These are phyloP conservation scores for Drosophila tristis DNA, from an alignment of 1,140 invertebrate species.

Conservation along the genomic window DNA sequence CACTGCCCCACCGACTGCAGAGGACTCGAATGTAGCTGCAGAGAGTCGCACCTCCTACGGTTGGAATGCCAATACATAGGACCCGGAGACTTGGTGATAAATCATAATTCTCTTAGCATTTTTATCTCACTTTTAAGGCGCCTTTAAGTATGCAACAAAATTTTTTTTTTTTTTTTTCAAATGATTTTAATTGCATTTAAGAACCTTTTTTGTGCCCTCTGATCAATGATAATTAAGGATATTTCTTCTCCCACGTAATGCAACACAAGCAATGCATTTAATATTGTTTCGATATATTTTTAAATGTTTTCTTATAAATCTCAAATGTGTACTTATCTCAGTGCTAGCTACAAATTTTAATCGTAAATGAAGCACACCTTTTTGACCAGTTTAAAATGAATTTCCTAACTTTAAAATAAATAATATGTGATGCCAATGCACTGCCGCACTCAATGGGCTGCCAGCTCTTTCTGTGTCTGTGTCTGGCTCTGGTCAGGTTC, in stretches of 20 bases:
- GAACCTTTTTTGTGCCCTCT: no score
- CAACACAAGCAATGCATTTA: no score
- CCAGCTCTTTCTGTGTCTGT: constrained; percentile 29
- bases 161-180: no score
- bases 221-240: no score
- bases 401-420: constrained; percentile 1
- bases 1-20: constrained; percentile 22
- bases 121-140: no score
- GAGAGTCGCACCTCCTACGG: constrained; percentile 21
- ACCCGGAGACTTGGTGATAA: neutral
- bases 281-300: no score
- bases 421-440: neutral
- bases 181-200: no score
- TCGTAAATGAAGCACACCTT: neutral
- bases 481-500: constrained; percentile 51
- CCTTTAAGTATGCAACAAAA: no score
- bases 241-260: no score
- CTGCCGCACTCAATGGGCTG: constrained; percentile 5
- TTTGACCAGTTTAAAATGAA: neutral
- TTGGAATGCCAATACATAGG: constrained; percentile 19
- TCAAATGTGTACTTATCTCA: no score
- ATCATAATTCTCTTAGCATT: neutral
- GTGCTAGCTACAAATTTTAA: no score
- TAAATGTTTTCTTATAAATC: no score
- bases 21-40: neutral